A percentile compares a stretch with the other conserved stretches of the same genome.
Evolutionary conservation across 2,113 vertebrate species (phyloP).

Genomic region (Centropristis striata): DNA sequence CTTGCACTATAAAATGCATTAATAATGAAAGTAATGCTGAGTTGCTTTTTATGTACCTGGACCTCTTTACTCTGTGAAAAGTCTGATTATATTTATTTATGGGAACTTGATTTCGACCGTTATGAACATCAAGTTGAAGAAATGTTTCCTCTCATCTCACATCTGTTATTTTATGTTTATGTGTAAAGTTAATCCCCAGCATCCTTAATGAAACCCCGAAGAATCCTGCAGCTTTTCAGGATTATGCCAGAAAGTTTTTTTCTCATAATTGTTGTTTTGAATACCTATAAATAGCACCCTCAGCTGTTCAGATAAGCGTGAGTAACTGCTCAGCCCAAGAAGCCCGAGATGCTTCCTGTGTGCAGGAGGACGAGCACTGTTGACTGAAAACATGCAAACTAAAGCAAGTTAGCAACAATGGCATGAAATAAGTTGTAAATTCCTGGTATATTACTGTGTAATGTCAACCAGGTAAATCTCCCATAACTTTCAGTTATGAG

Average conservation of each 20-base stretch:
- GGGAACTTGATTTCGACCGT: slow-evolving; percentile 28
- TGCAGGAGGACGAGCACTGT: slow-evolving; percentile 16
- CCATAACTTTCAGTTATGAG: no score
- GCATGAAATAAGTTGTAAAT: no score
- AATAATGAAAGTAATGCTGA: slow-evolving; percentile 39
- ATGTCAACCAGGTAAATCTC: no score
- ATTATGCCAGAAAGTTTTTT: not conserved
- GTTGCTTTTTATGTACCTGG: slow-evolving; percentile 40
- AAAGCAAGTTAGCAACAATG: not conserved
- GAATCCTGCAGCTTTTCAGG: not conserved
- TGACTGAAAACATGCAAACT: slow-evolving; percentile 22
- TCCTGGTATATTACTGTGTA: not conserved
- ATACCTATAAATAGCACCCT: not conserved
- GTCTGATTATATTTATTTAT: not conserved
- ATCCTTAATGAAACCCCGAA: not conserved
- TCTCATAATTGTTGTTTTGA: not conserved
- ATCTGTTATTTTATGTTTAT: not conserved
- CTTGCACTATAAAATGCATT: not conserved
- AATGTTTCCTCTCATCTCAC: slow-evolving; percentile 24
- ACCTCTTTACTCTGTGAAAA: slow-evolving; percentile 39
- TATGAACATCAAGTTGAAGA: slow-evolving; percentile 45
- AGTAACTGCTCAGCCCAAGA: not conserved
- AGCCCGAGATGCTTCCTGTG: slow-evolving; percentile 2
- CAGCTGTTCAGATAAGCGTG: slow-evolving; percentile 1
- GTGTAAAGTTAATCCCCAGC: not conserved